Evolutionary conservation across 1,140 invertebrate species (phyloP).

Genomic region (Trichonephila clavata): DNA sequence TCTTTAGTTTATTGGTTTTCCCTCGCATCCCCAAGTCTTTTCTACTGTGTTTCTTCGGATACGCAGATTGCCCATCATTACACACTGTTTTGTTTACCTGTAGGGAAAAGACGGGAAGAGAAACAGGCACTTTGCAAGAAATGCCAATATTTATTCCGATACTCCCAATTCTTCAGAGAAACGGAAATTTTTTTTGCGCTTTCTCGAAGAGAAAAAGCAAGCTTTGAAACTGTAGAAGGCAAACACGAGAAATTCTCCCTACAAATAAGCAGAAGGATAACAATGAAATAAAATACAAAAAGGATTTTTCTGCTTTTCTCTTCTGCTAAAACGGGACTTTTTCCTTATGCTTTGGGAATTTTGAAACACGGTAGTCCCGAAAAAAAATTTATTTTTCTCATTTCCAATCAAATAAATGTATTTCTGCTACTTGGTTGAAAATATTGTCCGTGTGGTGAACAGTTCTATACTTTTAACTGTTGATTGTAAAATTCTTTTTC

Average conservation of each 20-base stretch:
- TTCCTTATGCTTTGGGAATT: not conserved
- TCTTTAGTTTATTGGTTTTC: not conserved
- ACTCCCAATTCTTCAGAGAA: not conserved
- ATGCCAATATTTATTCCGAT: constrained; percentile 55
- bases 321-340: not conserved
- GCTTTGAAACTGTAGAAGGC: not conserved
- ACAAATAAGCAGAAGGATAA: not conserved
- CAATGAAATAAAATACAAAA: not conserved
- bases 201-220: not conserved
- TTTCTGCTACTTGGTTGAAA: constrained; percentile 10
- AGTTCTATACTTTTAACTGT: too few relatives aligned
- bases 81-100: constrained; percentile 10
- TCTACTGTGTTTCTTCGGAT: not conserved
- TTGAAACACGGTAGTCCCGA: not conserved
- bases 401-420: constrained; percentile 25
- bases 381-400: not conserved
- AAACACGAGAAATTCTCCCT: not conserved
- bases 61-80: constrained; percentile 34
- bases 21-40: not conserved
- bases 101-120: not conserved
- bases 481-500: too few relatives aligned
- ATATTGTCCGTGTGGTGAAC: too few relatives aligned
- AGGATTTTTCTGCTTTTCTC: not conserved
- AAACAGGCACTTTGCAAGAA: constrained; percentile 54
- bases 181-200: not conserved